phyloP scores from a whole-genome alignment of 2,888 invertebrate species.

The Cordilura impudica region DNA sequence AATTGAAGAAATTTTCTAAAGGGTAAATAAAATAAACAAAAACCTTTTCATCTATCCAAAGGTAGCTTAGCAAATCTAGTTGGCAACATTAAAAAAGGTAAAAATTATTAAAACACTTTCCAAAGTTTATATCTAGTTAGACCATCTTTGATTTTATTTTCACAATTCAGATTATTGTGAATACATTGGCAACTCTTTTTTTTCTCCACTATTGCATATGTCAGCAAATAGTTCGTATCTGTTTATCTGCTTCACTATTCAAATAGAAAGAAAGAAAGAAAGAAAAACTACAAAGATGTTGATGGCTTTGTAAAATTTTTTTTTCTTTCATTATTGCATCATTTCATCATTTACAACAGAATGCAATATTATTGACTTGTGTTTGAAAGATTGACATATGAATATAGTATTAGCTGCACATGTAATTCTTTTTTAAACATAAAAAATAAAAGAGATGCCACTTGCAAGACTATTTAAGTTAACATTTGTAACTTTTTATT shows the following conservation, averaged over 20 bases:
- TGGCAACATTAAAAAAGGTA: too few relatives aligned
- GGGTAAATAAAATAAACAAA: too few relatives aligned
- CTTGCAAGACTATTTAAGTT: neutral
- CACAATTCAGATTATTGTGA: too few relatives aligned
- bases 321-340: neutral
- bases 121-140: too few relatives aligned
- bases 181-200: neutral
- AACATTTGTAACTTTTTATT: too few relatives aligned
- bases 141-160: too few relatives aligned
- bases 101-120: too few relatives aligned
- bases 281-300: neutral
- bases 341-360: neutral
- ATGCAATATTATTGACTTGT: constrained; percentile 5
- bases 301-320: neutral
- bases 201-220: neutral
- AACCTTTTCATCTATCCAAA: too few relatives aligned
- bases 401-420: constrained; percentile 11
- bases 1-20: too few relatives aligned
- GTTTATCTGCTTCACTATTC: neutral
- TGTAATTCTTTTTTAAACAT: neutral
- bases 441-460: neutral
- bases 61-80: too few relatives aligned
- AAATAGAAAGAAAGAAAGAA: neutral
- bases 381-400: constrained; percentile 11
- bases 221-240: neutral